Evolutionary conservation across 1,140 invertebrate species (phyloP).

Genomic region (Lethocerus indicus): DNA sequence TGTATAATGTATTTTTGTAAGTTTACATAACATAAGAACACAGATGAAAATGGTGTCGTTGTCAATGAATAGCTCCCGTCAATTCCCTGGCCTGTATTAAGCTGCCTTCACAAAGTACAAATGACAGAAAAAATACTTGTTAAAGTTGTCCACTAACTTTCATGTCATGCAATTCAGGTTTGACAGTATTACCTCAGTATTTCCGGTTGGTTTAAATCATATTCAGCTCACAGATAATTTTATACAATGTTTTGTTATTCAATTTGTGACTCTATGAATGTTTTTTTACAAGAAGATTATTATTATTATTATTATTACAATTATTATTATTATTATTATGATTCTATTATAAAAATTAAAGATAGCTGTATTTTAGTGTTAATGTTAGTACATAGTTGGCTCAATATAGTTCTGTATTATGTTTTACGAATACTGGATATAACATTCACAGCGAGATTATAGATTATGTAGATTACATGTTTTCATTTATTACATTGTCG

Average conservation of each 20-base stretch:
- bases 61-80: not conserved
- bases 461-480: too few relatives aligned
- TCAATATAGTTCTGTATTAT: conserved; percentile 11
- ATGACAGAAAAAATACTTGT: conserved; percentile 9
- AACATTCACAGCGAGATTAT: too few relatives aligned
- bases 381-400: conserved; percentile 11
- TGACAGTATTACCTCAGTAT: conserved; percentile 8
- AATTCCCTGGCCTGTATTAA: conserved; percentile 8
- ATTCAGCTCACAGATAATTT: conserved; percentile 8
- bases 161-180: conserved; percentile 4
- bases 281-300: conserved; percentile 6
- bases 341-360: conserved; percentile 9
- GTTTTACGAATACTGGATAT: too few relatives aligned
- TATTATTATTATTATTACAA: not conserved
- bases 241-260: conserved; percentile 7
- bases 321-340: not conserved
- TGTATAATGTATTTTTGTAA: too few relatives aligned
- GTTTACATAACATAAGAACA: too few relatives aligned
- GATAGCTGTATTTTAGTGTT: conserved; percentile 12
- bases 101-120: conserved; percentile 15
- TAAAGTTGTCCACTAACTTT: not conserved
- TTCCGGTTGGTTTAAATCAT: conserved; percentile 2
- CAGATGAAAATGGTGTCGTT: not conserved
- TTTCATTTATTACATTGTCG: not conserved
- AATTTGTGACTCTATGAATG: conserved; percentile 2